Evolutionary conservation across 2,888 invertebrate genomes (phyloP).

Genomic region (Hypena proboscidalis): DNA sequence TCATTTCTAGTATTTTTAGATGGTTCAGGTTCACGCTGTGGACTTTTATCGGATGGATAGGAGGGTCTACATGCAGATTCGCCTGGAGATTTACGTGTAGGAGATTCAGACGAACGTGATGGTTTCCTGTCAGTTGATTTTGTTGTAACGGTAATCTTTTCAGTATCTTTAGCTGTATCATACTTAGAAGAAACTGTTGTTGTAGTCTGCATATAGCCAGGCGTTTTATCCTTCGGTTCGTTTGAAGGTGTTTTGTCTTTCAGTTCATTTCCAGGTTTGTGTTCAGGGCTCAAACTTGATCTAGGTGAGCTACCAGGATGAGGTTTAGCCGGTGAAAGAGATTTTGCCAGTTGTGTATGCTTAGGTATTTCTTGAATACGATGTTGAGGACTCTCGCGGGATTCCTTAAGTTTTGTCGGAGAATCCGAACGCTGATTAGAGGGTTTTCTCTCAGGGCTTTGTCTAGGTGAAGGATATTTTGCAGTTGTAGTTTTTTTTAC

Average conservation of each 20-base stretch:
- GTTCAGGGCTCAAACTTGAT: constrained; percentile 32
- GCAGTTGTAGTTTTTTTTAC: constrained; percentile 16
- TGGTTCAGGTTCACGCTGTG: constrained; percentile 8
- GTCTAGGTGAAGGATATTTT: constrained; percentile 18
- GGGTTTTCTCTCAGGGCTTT: constrained; percentile 38
- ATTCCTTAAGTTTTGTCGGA: constrained; percentile 2
- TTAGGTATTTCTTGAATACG: constrained; percentile 4
- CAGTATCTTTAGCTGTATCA: constrained; percentile 7
- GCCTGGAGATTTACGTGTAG: neutral
- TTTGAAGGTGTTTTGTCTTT: neutral
- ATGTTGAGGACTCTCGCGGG: constrained; percentile 10
- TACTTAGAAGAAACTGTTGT: constrained; percentile 11
- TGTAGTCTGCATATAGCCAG: constrained; percentile 9
- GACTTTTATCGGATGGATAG: constrained; percentile 11
- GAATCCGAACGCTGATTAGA: constrained; percentile 3
- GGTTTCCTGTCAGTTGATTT: constrained; percentile 1
- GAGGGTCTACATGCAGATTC: neutral
- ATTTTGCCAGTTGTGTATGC: neutral
- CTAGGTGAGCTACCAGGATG: constrained; percentile 19
- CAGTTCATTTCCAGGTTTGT: constrained; percentile 16
- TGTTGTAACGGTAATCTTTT: constrained; percentile 13
- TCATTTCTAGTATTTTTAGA: constrained; percentile 6
- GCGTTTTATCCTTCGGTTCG: constrained; percentile 1
- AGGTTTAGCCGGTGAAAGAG: constrained; percentile 8
- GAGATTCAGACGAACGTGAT: constrained; percentile 1